These are phyloP conservation scores for Neoarius graeffei DNA, from an alignment of 2,113 vertebrate genomes.

Conservation along the genomic window DNA sequence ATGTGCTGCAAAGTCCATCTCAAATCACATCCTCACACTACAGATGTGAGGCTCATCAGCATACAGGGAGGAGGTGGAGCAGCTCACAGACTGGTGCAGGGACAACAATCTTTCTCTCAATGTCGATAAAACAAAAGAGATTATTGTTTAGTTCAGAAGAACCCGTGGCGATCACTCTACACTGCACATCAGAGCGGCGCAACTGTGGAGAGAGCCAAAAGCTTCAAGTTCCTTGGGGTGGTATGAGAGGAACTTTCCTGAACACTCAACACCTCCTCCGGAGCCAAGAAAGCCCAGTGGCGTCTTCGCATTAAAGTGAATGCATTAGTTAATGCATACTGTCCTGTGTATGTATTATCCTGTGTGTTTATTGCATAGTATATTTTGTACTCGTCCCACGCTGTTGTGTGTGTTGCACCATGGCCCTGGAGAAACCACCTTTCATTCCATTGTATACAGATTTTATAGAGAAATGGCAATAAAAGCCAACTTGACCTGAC, in stretches of 20 bases:
- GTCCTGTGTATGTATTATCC: neutral
- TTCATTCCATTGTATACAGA: neutral
- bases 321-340: neutral
- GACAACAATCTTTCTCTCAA: neutral
- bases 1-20: neutral
- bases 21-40: neutral
- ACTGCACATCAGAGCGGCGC: neutral
- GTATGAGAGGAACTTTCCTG: neutral
- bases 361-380: neutral
- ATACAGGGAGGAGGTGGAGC: slow-evolving; percentile 9
- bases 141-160: neutral
- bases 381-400: neutral
- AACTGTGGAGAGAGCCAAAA: neutral
- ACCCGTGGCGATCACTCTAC: neutral
- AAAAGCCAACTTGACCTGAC: neutral
- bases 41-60: neutral
- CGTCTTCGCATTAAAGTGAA: neutral
- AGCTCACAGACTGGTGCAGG: slow-evolving; percentile 14
- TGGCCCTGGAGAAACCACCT: neutral
- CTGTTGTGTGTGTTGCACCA: too few species aligned
- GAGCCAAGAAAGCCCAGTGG: neutral
- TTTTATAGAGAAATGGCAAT: neutral
- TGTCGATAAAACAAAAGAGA: neutral
- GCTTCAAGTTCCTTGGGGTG: neutral
- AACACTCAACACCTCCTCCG: neutral